Base-by-base conservation (phyloP, 1,140 invertebrate genomes). In the Drosophila kepulauana region DNA sequence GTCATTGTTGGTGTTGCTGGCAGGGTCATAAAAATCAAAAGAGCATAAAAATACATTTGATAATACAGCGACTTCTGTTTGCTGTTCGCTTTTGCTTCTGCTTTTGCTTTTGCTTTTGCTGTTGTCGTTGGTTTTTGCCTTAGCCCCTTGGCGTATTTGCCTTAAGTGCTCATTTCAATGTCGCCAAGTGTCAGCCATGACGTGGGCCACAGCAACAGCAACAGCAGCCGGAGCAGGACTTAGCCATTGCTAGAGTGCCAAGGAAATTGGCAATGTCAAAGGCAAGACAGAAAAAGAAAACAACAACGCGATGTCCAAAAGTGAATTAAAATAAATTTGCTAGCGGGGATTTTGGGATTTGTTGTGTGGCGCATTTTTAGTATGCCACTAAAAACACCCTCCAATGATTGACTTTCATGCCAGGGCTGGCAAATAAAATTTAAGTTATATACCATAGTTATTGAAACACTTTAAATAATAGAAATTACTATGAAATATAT, bases 321-420 rank as follows among this genome's bases (percentile, higher is more conserved):
- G 85, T 88, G 85, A 89, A 89, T 89, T 89, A 89, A 89, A 89
- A 89, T 89, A 89, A 89, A 89, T 89, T 88, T 88, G 85, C 85
- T 88, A 65, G 85, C 85, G 85, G 85, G 85, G 85, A 89, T 88
- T 88, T 88, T 56, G 85, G 85, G 85, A 88, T 88, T 88, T 88
- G 85, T 89, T 89, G 85, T 81, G 81, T 78, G 79, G 81, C 85
- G 85, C 85, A 88, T 89, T 89, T 88, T 88, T 81, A 85, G 85
- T 79, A 89, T 76, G 61, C 13, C 62, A 57, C 66, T 72, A 88
- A 81, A 78, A 73, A 79, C 71, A 80, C 46, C 72, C 71, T 54
- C 81, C 58, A 61, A 75, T 69, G 68, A 59, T 71, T 67, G 45
- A 41, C 80, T 57, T 56, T 51, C 25, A 33, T 28, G 54, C 38